Evolutionary conservation across 2,113 vertebrate species (phyloP).

Genomic region (Vulpes ferrilata): DNA sequence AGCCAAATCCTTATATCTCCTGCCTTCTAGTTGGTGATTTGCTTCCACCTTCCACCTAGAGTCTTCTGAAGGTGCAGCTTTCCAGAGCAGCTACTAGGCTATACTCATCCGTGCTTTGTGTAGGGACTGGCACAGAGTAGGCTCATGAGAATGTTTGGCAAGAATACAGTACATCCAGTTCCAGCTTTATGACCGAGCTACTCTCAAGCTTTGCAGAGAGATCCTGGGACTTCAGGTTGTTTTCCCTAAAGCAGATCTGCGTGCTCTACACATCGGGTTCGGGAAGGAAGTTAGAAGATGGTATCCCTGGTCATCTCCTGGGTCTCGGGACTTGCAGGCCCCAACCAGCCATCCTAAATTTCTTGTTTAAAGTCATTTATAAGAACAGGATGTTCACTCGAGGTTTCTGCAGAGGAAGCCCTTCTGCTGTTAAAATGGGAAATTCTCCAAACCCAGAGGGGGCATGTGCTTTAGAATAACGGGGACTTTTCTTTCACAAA

Average conservation of each 20-base stretch:
- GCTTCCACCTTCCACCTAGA: background rate
- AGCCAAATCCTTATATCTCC: background rate
- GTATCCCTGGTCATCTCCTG: background rate
- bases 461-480: background rate
- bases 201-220: background rate
- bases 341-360: background rate
- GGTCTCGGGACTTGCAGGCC: background rate
- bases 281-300: background rate
- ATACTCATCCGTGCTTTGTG: background rate
- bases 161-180: background rate
- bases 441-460: background rate
- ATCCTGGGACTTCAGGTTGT: background rate
- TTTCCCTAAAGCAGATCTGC: background rate
- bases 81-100: background rate
- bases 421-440: background rate
- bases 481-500: background rate
- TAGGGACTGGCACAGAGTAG: background rate
- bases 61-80: background rate
- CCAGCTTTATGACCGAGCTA: background rate
- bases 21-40: background rate
- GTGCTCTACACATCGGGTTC: rapidly evolving
- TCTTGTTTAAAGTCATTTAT: background rate
- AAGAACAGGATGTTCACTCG: background rate
- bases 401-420: constrained; percentile 11
- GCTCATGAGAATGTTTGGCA: background rate